Conservation (phyloP, 2,113 vertebrate genomes). For the Beaufortia kweichowensis region DNA sequence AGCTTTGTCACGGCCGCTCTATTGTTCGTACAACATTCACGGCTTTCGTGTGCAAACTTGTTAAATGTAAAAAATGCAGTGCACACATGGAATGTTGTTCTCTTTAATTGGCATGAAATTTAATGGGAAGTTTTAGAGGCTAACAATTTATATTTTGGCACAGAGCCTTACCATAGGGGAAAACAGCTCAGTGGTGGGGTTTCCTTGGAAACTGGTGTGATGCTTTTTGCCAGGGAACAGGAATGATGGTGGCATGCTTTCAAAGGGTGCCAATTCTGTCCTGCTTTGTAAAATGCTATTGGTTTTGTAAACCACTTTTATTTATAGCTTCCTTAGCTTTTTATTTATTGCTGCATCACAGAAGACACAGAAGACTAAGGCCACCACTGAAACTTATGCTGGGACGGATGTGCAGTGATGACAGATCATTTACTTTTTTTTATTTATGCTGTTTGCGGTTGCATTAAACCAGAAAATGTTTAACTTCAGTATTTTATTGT, state of each 20-base stretch:
- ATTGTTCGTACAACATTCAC: slow-evolving; percentile 57
- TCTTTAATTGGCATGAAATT: slow-evolving; percentile 66
- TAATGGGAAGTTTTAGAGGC: slow-evolving; percentile 45
- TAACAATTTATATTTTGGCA: slow-evolving; percentile 60
- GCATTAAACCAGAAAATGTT: no score
- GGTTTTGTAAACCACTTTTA: slow-evolving; percentile 57
- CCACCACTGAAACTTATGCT: neutral
- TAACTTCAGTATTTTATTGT: no score
- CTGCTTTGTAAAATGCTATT: slow-evolving; percentile 35
- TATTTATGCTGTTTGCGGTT: no score
- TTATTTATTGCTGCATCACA: slow-evolving; percentile 63
- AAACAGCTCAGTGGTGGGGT: slow-evolving; percentile 61
- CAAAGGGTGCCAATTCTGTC: slow-evolving; percentile 55
- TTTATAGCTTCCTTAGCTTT: no score
- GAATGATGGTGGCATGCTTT: slow-evolving; percentile 59
- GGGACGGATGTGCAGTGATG: neutral
- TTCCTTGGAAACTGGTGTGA: slow-evolving; percentile 64
- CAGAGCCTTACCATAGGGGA: slow-evolving; percentile 53
- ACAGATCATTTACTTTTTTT: neutral
- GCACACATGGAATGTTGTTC: slow-evolving; percentile 46
- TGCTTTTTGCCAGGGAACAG: slow-evolving; percentile 48
- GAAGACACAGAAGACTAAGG: slow-evolving; percentile 50
- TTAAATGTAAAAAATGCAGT: slow-evolving; percentile 41
- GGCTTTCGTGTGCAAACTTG: slow-evolving; percentile 47
- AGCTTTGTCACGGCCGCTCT: slow-evolving; percentile 64